Evolutionary conservation across 2,113 vertebrate genomes (phyloP), one percentile per base, ranked within the genome.

Genomic region (Sisor rabdophorus): DNA sequence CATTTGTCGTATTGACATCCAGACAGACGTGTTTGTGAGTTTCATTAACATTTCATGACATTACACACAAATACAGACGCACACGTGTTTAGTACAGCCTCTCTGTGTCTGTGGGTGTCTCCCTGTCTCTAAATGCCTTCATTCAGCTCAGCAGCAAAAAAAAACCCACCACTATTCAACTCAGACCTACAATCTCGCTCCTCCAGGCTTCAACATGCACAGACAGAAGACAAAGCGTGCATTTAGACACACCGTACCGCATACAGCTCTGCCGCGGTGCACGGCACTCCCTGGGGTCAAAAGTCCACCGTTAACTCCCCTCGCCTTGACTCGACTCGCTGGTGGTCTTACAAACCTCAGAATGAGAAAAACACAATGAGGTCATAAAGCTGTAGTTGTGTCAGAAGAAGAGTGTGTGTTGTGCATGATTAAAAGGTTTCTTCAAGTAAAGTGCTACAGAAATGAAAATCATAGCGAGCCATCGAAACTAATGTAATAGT

Each of bases 101-200:
- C 84, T 75, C 82, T 90, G 89, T 91, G 84, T 53, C 24, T 73
- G 58, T 65, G 83, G 81, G 79, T 79, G 80, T 16, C 81, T 53
- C 71, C 54, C 80, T 30, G 71, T 81, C 28, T 75, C 76, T 90
- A 86, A 92, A 90, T 88, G 87, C 88, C 82, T 80, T 86, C 85
- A 92, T 92, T 92, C 90, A 92, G 80, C 82, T 81, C 74, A 69
- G 69, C 79, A 79, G 82, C 86, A 78, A 84, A 86, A 86, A n/a
- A 36, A 88, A 85, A 87, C 79, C 77, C 82, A 26, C 82, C 73
- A 89, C 89, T 89, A 90, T 89, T 82, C 70, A 54, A 63, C 77
- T 63, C 77, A 71, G 78, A 77, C 85, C 84, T 81, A 82, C 88
- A 86, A 85, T 85, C 86, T 90, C 80, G 28, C 47, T 44, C 86